These are phyloP conservation scores for Colossoma macropomum DNA, from an alignment of 2,113 vertebrate species.

Conservation along the genomic window DNA sequence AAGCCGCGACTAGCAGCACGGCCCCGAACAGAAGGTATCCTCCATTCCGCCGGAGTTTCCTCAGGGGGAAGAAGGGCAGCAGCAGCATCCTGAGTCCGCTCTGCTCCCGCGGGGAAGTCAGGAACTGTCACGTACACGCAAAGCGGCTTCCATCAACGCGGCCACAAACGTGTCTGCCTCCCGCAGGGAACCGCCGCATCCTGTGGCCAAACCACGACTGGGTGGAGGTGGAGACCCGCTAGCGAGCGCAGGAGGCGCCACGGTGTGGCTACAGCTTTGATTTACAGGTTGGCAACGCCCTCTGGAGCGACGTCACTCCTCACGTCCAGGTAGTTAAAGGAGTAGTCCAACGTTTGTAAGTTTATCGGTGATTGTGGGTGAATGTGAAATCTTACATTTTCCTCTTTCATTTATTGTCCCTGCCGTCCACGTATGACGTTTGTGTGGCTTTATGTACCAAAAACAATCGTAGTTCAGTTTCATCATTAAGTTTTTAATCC, in stretches of 20 bases:
- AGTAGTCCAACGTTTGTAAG: neutral
- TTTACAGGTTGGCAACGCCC: conserved; percentile 8
- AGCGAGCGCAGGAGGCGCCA: too few relatives aligned
- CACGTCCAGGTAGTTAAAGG: neutral
- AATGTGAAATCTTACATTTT: too few relatives aligned
- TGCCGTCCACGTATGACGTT: too few relatives aligned
- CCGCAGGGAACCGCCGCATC: neutral
- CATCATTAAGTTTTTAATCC: too few relatives aligned
- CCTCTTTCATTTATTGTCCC: too few relatives aligned
- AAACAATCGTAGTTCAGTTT: too few relatives aligned
- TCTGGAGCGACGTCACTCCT: neutral
- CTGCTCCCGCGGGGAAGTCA: neutral
- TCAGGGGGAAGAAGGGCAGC: conserved; percentile 64
- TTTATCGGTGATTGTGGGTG: too few relatives aligned
- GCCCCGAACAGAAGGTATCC: conserved; percentile 60
- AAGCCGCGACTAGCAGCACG: conserved; percentile 61
- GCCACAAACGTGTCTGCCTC: neutral
- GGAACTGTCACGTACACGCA: neutral
- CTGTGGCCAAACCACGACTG: neutral
- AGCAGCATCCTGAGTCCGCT: conserved; percentile 56
- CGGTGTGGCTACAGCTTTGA: neutral
- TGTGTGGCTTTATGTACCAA: too few relatives aligned
- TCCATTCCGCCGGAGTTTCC: conserved; percentile 69
- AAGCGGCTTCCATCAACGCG: neutral
- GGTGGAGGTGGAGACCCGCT: too few relatives aligned